Base-by-base conservation (phyloP, 2,797 vertebrate species). In the Clarias laeviceps region DNA sequence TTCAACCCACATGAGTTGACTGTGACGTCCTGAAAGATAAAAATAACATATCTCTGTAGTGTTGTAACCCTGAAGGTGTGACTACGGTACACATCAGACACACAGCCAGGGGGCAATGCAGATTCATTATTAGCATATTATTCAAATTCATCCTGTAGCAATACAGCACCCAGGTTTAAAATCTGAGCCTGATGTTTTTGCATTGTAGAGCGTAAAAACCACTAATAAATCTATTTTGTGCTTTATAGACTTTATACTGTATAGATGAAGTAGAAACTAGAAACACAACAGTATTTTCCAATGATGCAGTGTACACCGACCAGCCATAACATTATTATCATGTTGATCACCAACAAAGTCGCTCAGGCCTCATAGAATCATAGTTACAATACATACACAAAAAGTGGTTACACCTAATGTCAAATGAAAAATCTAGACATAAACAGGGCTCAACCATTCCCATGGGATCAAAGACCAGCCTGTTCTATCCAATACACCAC, bases 91-190 rank as follows among this genome's bases (percentile, higher is more conserved):
- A n/a, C 34, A 79, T 76, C 29, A 17, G 6, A 45, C 40, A 68
- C 61, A 76, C 70, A 74, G 69, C 84, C 77, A 85, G 84, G 69
- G 84, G 79, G 69, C 69, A 57, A 70, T 65, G 29, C 50, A n/a
- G 84, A 74, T 57, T 66, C 80, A 74, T 37, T 69, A 14, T 59
- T 65, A 27, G 17, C 18, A 62, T 70, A 27, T 74, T 74, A 24
- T 50, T 73, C 24, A 59, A 81, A 74, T 65, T 65, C 61, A 20
- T 65, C 84, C 17, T 6, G 54, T 3, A 62, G 57, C 40, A 57
- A 6, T 32, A 37, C 24, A 34, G 20, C 20, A 34, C 15, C 81
- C 11, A 65, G 66, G 40, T 64, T 64, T 3, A 7, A 64, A 64
- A 73, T 22, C 12, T 3, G 57, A 73, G 5, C 11, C 59, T 5